These are phyloP conservation scores for Physella acuta DNA, from an alignment of 1,140 invertebrate species.

Conservation along the genomic window DNA sequence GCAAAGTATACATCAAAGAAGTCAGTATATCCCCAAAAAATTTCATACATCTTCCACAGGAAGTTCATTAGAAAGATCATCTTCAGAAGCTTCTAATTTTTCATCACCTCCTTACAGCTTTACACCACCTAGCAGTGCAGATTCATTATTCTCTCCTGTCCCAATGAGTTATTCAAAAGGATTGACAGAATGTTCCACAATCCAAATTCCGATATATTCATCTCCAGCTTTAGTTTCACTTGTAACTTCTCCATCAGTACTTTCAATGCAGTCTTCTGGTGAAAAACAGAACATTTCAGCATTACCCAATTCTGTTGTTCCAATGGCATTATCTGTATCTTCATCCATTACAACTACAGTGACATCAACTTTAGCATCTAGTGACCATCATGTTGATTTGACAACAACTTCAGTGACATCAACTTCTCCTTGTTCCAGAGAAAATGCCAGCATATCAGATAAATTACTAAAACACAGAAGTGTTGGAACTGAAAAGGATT, in stretches of 20 bases:
- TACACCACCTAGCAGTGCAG: constrained; percentile 21
- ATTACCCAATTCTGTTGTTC: not conserved
- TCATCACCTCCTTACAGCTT: constrained; percentile 18
- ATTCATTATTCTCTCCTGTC: constrained; percentile 17
- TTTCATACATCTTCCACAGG: constrained; percentile 11
- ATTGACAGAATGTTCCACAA: not conserved
- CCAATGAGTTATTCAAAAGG: not conserved
- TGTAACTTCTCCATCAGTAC: not conserved
- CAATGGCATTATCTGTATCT: not conserved
- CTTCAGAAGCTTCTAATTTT: constrained; percentile 21
- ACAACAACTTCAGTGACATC: constrained; percentile 22
- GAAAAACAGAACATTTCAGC: no score
- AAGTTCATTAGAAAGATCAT: constrained; percentile 20
- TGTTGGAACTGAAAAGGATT: no score
- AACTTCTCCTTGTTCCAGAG: not conserved
- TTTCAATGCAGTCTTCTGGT: no score
- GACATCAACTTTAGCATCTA: constrained; percentile 1
- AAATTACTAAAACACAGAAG: no score
- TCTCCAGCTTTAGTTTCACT: not conserved
- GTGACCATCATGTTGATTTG: not conserved
- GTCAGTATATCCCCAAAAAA: not conserved
- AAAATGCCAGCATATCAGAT: not conserved
- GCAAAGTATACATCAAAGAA: constrained; percentile 4
- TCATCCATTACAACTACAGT: not conserved
- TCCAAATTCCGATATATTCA: not conserved